Conservation (phyloP, 1,140 invertebrate species). For the Sitophilus oryzae region DNA sequence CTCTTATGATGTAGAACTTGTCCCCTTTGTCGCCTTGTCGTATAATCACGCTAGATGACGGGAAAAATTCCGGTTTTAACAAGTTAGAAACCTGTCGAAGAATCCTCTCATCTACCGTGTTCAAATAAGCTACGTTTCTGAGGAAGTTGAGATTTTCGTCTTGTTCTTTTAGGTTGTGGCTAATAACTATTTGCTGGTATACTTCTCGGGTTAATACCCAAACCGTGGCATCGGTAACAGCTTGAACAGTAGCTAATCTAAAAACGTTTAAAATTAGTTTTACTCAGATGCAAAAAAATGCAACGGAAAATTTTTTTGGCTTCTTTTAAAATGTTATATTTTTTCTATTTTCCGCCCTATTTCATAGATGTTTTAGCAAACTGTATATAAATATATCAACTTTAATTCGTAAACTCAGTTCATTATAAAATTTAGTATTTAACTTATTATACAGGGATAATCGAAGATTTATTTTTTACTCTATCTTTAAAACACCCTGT, state of each 20-base stretch:
- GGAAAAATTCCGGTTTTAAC: slow-evolving; percentile 82
- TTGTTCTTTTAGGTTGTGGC: slow-evolving; percentile 68
- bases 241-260: slow-evolving; percentile 27
- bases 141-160: slow-evolving; percentile 80
- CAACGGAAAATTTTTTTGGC: too few relatives aligned
- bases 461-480: too few relatives aligned
- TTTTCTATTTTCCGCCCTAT: too few relatives aligned
- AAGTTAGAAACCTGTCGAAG: slow-evolving; percentile 85
- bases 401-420: too few relatives aligned
- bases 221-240: slow-evolving; percentile 55
- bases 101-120: slow-evolving; percentile 69
- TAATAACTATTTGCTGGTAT: slow-evolving; percentile 86
- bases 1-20: slow-evolving; percentile 93
- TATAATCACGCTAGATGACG: slow-evolving; percentile 80
- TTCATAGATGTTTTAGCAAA: too few relatives aligned
- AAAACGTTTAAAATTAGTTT: not conserved
- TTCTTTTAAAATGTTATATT: too few relatives aligned
- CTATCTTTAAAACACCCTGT: too few relatives aligned
- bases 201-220: slow-evolving; percentile 82
- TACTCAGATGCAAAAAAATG: not conserved
- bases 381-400: too few relatives aligned
- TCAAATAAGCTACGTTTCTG: slow-evolving; percentile 76
- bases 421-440: too few relatives aligned
- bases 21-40: slow-evolving; percentile 85
- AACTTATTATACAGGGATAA: too few relatives aligned